Percentiles rank a stretch among this genome's conserved stretches.
phyloP scores from a whole-genome alignment of 2,888 invertebrate species.

The Brenthis hecate region DNA sequence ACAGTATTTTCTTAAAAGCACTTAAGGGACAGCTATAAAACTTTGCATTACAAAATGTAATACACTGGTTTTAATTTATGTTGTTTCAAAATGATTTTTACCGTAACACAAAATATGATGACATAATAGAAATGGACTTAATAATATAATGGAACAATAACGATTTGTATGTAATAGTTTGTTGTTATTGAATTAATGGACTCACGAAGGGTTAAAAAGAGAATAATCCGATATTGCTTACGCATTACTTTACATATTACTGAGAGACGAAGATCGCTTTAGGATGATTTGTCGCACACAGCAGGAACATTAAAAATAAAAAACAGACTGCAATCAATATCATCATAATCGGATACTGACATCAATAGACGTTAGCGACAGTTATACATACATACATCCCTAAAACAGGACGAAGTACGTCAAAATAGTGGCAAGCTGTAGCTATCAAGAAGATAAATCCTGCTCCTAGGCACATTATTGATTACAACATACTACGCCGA shows the following conservation, averaged over 20 bases:
- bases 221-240: too few relatives aligned
- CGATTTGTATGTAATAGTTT: too few relatives aligned
- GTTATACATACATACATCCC: constrained; percentile 20
- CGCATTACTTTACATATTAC: background rate
- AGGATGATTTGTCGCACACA: background rate
- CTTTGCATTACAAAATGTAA: constrained; percentile 9
- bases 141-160: too few relatives aligned
- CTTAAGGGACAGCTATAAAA: constrained; percentile 21
- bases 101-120: too few relatives aligned
- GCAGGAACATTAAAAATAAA: background rate
- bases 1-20: constrained; percentile 23
- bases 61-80: too few relatives aligned
- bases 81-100: too few relatives aligned
- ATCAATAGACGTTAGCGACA: constrained; percentile 7
- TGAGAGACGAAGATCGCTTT: background rate
- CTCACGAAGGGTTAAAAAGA: too few relatives aligned
- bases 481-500: constrained; percentile 37
- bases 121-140: too few relatives aligned
- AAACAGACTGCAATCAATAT: background rate
- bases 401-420: constrained; percentile 35
- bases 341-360: background rate
- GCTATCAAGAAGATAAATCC: constrained; percentile 58
- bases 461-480: constrained; percentile 56
- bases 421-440: constrained; percentile 39
- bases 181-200: too few relatives aligned